Conservation (phyloP, 2,888 invertebrate genomes). For the Toxonevra muliebris region DNA sequence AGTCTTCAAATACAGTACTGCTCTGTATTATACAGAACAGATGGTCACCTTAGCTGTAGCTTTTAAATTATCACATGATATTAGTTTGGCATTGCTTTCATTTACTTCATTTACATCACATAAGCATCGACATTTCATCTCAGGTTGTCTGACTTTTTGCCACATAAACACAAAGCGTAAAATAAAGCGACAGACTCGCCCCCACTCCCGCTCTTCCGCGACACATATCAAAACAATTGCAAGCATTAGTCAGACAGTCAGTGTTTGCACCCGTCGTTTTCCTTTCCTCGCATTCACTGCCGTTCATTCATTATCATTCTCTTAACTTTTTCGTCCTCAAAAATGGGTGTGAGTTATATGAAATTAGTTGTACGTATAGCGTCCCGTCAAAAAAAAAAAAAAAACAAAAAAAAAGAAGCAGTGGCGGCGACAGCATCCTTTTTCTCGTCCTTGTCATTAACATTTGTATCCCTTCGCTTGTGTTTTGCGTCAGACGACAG, state of each 20-base stretch:
- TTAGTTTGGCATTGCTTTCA: not conserved
- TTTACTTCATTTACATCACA: slow-evolving; percentile 13
- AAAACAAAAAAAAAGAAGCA: too few species aligned
- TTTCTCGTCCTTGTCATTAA: not conserved
- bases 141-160: slow-evolving; percentile 9
- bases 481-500: slow-evolving; percentile 14
- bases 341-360: too few species aligned
- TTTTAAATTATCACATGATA: too few species aligned
- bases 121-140: slow-evolving; percentile 5
- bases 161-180: not conserved
- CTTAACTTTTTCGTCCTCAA: too few species aligned
- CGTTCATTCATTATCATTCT: too few species aligned
- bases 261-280: too few species aligned
- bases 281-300: too few species aligned
- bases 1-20: too few species aligned
- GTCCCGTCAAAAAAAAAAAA: too few species aligned
- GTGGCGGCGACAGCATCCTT: not conserved
- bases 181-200: not conserved
- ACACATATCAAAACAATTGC: slow-evolving; percentile 18
- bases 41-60: too few species aligned
- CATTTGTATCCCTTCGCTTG: not conserved
- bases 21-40: too few species aligned
- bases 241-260: slow-evolving; percentile 18
- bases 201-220: not conserved
- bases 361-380: too few species aligned